Evolutionary conservation across 2,797 vertebrate species (phyloP), one percentile per base, ranked within the genome.

Genomic region (Adelosebastes latens): DNA sequence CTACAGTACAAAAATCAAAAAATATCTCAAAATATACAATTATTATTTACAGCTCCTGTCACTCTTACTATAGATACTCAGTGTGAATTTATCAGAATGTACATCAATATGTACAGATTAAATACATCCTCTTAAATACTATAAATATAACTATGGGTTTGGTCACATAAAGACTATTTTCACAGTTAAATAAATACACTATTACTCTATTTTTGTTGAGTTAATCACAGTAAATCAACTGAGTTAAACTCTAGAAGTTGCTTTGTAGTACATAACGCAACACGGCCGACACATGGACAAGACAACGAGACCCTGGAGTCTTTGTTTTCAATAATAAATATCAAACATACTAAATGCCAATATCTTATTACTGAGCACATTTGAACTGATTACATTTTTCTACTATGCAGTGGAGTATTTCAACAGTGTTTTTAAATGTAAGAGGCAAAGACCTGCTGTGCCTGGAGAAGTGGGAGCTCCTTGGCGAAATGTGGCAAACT

Each of bases 21-120:
- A 90, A 93, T 94, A 93, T 94, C 93, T 95, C 86, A 94, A 95
- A 96, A 96, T 96, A 95, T 95, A 95, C 93, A 94, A 87, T 92
- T 93, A 93, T 94, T 94, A 94, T 95, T 92, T 95, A 94, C 95
- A 94, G 91, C 88, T 95, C 88, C 81, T 89, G 91, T 92, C 88
- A 94, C 90, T 92, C 85, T 87, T 86, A 93, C 92, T 92, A 92
- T 92, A 93, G 89, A 93, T 93, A 93, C 82, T 94, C 83, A 85
- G 74, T 92, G 92, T 90, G 91, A 89, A 92, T 91, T 94, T 87
- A 93, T 94, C 93, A 87, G 90, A 95, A 96, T 96, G 87, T 96
- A 96, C 95, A 96, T 93, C 92, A 20, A 95, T 93, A 92, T 95
- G 87, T 96, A 96, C 95, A 96, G 91, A 79, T 85, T 94, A 93